Evolutionary conservation across 1,140 invertebrate species (phyloP), one percentile per base, ranked within the genome.

Genomic region (Gryon sp.): DNA sequence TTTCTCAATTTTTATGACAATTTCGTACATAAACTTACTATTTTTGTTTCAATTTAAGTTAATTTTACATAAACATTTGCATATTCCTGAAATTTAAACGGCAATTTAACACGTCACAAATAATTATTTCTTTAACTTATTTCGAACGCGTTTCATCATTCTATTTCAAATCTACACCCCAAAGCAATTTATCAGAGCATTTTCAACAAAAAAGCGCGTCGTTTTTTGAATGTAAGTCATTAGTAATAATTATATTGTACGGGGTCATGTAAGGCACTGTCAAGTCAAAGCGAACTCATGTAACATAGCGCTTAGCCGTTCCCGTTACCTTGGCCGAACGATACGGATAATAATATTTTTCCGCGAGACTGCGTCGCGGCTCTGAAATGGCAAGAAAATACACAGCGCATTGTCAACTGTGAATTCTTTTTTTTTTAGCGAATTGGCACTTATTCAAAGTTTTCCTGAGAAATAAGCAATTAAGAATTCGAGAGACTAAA

Each of bases 401-500:
- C 50, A 46, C 32, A 53, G 53, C 70, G 69, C 59, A 63, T 59
- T 74, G 77, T 79, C 77, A 74, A 78, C 59, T 40, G 60, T 62
- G 32, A 60, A 48, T 30, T 65, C 75, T 75, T 73, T 69, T 68
- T 76, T 79, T 76, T 73, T 63, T 50, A 38, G 53, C 46, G 68
- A 74, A 77, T 80, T 77, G 57, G 69, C 65, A 50, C 11, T 46
- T 74, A 79, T 74, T 76, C 76, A 81, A 81, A 79, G 73, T n/a
- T 74, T 52, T 41, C 79, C 79, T 70, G 76, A 79, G 73, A 81
- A 81, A 79, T 81, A 75, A 79, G 79, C 76, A 81, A 81, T 81
- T 81, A 81, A 81, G 69, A 32, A 63, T 66, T 60, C 53, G 62
- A 48, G 36, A 12, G 32, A 43, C 77, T 75, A 45, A 57, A 79